Base-by-base conservation (phyloP, 2,888 invertebrate species). In the Reticulitermes lucifugus region DNA sequence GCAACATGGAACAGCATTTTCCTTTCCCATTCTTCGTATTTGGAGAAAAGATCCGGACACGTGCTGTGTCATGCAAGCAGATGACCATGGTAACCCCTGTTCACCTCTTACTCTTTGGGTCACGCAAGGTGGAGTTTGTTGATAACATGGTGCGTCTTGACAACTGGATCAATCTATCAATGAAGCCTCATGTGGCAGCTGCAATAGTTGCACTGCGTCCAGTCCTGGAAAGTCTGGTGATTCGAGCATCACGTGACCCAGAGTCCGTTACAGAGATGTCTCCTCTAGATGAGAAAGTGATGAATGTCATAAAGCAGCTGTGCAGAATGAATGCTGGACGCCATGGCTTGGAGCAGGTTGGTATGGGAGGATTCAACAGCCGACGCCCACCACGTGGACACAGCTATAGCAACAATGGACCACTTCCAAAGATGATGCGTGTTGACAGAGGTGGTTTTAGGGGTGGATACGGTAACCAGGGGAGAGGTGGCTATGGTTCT, bases 11-110 rank as follows among this genome's bases (percentile, higher is more conserved):
- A 82, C 95, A 96, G 86, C 93, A 93, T 87, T 99, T 99, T 89
- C 96, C 97, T 0, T 98, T 96, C 87, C 99, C 99, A 0, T 96
- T 98, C 90, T 98, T 99, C 90, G 97, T 99, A 85, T 99, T 99
- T 91, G 98, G 99, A 0, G 99, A 99, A 92, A 99, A 99, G 93
- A 97, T 99, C 85, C 95, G 99, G 84, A 98, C 99, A 0, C 93
- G 97, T 84, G 98, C 98, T 0, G 98, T 99, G 82, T 96, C 97
- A 22, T 99, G 99, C 91, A 99, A 99, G 90, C 98, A 98, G 91
- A 94, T 97, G 94, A 96, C 98, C 2, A 98, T 98, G 98, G 96
- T 99, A 10, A 95, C 98, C 0, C 98, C 99, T 0, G 91, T 99
- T 87, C 98, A 99, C 90, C 92, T 99, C 73, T 90, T 99, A 88